A percentile compares a stretch with the other conserved stretches of the same genome.
Evolutionary conservation across 2,113 vertebrate species (phyloP).

Genomic region (Mesitornis unicolor): DNA sequence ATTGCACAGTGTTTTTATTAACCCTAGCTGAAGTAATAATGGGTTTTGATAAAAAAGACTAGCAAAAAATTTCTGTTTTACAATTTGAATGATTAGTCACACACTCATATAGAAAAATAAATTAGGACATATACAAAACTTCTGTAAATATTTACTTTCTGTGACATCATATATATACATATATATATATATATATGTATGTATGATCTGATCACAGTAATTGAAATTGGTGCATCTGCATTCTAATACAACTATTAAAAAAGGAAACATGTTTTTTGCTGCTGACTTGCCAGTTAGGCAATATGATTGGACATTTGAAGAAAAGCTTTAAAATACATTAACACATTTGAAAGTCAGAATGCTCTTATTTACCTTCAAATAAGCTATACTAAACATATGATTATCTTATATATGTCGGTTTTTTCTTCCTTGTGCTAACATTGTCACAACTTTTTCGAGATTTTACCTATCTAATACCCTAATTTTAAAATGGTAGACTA

Average conservation of each 20-base stretch:
- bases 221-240: not conserved
- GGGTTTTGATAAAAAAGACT: not conserved
- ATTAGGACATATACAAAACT: not conserved
- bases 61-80: not conserved
- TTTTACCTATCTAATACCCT: not conserved
- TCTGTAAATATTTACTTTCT: not conserved
- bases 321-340: not conserved
- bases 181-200: rapidly evolving
- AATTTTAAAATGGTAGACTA: not conserved
- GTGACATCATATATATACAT: rapidly evolving
- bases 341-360: not conserved
- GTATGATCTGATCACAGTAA: not conserved
- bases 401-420: not conserved
- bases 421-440: not conserved
- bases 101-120: not conserved
- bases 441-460: not conserved
- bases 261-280: not conserved
- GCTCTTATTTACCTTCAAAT: not conserved
- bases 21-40: not conserved
- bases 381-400: not conserved
- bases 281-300: not conserved
- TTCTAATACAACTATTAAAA: not conserved
- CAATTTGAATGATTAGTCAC: not conserved
- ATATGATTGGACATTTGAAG: not conserved
- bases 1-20: not conserved